Conservation (phyloP, 2,888 invertebrate species). For the Lasioglossum leucozonium region DNA sequence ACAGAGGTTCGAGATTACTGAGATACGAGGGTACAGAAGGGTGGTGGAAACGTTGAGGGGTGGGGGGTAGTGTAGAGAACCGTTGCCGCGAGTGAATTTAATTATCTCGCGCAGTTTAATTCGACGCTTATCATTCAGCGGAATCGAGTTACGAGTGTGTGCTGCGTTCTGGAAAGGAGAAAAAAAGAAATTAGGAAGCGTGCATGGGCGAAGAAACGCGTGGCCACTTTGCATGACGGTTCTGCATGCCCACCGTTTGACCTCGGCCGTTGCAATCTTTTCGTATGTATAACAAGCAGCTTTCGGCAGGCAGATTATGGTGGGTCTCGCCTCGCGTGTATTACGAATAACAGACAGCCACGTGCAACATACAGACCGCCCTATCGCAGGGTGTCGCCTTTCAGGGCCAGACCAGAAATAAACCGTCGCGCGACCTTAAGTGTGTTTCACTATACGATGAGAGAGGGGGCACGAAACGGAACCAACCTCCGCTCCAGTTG, state of each 20-base stretch:
- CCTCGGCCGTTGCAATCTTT: slow-evolving; percentile 30
- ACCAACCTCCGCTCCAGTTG: neutral
- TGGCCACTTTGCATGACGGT: slow-evolving; percentile 22
- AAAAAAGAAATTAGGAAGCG: slow-evolving; percentile 3
- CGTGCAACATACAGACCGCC: slow-evolving; percentile 31
- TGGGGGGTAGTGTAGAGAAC: neutral
- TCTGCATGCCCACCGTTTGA: slow-evolving; percentile 29
- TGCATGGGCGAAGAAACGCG: neutral
- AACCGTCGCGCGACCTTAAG: slow-evolving; percentile 21
- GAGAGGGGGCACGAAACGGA: neutral
- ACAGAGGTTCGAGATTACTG: neutral
- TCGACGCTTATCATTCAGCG: neutral
- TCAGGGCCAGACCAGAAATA: slow-evolving; percentile 56
- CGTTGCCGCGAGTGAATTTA: neutral
- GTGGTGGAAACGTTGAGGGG: neutral
- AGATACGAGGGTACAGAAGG: neutral
- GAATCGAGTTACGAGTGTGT: slow-evolving; percentile 7
- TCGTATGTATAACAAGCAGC: slow-evolving; percentile 7
- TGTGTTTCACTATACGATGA: neutral
- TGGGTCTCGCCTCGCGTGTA: slow-evolving; percentile 52
- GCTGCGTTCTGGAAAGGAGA: neutral
- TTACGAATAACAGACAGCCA: slow-evolving; percentile 27
- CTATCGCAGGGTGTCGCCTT: slow-evolving; percentile 40
- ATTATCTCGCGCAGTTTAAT: neutral
- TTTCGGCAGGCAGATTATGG: slow-evolving; percentile 50